Conservation (phyloP, 2,113 vertebrate genomes). For the Leiothrix lutea region DNA sequence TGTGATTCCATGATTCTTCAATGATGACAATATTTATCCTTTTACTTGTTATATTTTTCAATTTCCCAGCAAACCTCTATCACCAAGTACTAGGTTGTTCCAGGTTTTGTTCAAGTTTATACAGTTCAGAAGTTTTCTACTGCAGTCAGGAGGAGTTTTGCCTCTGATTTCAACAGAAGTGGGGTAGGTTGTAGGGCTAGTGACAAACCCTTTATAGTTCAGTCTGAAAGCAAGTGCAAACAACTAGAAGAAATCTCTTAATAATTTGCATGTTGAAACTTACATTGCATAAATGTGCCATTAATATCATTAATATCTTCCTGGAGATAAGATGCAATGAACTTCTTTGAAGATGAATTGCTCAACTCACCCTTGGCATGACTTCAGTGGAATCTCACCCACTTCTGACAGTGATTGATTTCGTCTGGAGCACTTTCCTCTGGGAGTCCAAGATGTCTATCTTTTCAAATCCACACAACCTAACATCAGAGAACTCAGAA, state of each 20-base stretch:
- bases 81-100: neutral
- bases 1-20: neutral
- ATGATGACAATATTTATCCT: neutral
- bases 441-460: slow-evolving; percentile 58
- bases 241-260: slow-evolving; percentile 31
- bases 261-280: slow-evolving; percentile 43
- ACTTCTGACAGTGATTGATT: slow-evolving; percentile 59
- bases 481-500: slow-evolving; percentile 49
- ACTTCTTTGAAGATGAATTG: slow-evolving; percentile 59
- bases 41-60: neutral
- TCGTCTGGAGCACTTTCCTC: slow-evolving; percentile 38
- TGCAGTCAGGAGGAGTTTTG: neutral
- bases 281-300: neutral
- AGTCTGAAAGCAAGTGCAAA: slow-evolving; percentile 18
- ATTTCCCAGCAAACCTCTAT: neutral
- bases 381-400: slow-evolving; percentile 50
- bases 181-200: neutral
- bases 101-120: neutral
- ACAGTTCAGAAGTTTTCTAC: neutral
- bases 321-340: slow-evolving; percentile 47
- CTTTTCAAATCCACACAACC: slow-evolving; percentile 14
- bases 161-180: slow-evolving; percentile 9
- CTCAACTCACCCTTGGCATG: slow-evolving; percentile 52
- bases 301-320: slow-evolving; percentile 55
- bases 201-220: slow-evolving; percentile 8